Conservation (phyloP, 1,140 invertebrate species). For the Anadara kagoshimensis region DNA sequence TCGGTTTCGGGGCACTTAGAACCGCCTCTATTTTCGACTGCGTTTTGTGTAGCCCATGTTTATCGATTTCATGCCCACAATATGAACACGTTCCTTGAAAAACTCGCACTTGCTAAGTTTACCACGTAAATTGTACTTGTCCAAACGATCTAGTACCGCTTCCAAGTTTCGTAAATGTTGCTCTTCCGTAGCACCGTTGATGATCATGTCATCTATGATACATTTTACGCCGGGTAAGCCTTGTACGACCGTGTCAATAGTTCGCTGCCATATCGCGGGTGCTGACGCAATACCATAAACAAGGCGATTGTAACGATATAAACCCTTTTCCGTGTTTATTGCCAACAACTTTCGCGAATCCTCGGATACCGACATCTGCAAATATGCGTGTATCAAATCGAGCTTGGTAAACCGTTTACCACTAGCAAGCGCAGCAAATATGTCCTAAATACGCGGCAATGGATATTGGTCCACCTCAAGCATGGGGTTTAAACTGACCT, state of each 20-base stretch:
- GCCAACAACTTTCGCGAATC: constrained; percentile 28
- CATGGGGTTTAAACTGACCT: constrained; percentile 51
- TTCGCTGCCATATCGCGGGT: constrained; percentile 74
- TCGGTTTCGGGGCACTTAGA: constrained; percentile 65
- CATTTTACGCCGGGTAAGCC: constrained; percentile 43
- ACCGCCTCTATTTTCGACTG: constrained; percentile 64
- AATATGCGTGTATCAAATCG: constrained; percentile 41
- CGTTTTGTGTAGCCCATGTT: constrained; percentile 49
- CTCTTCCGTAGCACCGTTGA: constrained; percentile 29
- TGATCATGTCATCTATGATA: constrained; percentile 45
- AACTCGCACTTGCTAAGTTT: constrained; percentile 23
- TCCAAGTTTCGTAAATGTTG: constrained; percentile 3
- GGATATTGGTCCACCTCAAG: no score
- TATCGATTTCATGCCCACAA: constrained; percentile 62
- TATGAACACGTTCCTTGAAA: constrained; percentile 24
- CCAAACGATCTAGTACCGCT: not conserved
- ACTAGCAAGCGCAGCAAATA: no score
- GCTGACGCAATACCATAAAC: constrained; percentile 61
- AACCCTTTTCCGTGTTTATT: constrained; percentile 35
- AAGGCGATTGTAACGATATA: constrained; percentile 11
- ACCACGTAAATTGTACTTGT: constrained; percentile 11
- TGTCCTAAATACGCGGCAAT: no score
- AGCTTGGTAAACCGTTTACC: constrained; percentile 44
- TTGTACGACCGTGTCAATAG: constrained; percentile 69
- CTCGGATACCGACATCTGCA: constrained; percentile 28